These are phyloP conservation scores for silkworm (Bombyx mori) DNA, from an alignment of 1,140 invertebrate genomes.

Conservation along the genomic window ASM3026992v2 NC_085122.1:1255501-1256000, in stretches of 20 bases:
- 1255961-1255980: slow-evolving; percentile 99
- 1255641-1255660: slow-evolving; percentile 97
- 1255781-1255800: slow-evolving; percentile 96
- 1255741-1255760: slow-evolving; percentile 93
- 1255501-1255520: slow-evolving; percentile 97
- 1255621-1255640: slow-evolving; percentile 91
- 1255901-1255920: slow-evolving; percentile 94
- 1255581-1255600: slow-evolving; percentile 88
- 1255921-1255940: slow-evolving; percentile 98
- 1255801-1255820: slow-evolving; percentile 99
- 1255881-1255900: slow-evolving; percentile 99
- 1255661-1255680: slow-evolving; percentile 96
- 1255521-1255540: slow-evolving; percentile 96
- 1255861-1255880: slow-evolving; percentile 98
- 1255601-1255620: slow-evolving; percentile 97
- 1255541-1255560: slow-evolving; percentile 97
- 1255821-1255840: slow-evolving; percentile 97
- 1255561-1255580: slow-evolving; percentile 90
- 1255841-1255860: slow-evolving; percentile 95
- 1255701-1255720: slow-evolving; percentile 99
- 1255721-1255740: slow-evolving; percentile 91
- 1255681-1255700: slow-evolving; percentile 99
- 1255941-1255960: slow-evolving; percentile 99
- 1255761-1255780: slow-evolving; percentile 99
- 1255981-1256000: slow-evolving; percentile 95